These are phyloP conservation scores for Buceros bicornis DNA, from an alignment of 2,797 vertebrate species.

Conservation along the genomic window DNA sequence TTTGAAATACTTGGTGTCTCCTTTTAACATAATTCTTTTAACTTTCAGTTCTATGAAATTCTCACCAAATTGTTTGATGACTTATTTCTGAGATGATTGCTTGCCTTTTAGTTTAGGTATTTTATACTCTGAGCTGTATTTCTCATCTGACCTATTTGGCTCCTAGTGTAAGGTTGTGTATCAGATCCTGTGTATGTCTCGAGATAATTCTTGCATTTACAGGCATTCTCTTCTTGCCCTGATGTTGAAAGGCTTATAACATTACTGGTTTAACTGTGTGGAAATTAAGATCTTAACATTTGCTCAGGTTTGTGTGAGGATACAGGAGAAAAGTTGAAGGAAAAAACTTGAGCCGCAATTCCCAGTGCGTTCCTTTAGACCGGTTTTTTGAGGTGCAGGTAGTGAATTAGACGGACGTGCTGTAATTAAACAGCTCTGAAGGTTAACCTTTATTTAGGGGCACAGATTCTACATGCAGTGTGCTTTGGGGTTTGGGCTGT, in stretches of 20 bases:
- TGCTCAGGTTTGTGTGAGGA: background rate
- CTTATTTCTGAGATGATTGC: background rate
- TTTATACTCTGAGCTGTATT: background rate
- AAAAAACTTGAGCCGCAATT: background rate
- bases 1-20: constrained; percentile 76
- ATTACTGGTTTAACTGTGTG: background rate
- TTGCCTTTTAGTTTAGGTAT: background rate
- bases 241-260: background rate
- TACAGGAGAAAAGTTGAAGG: background rate
- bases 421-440: background rate
- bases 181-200: background rate
- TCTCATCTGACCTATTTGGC: background rate
- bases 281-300: background rate
- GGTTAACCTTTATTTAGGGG: background rate
- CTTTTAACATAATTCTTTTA: constrained; percentile 14
- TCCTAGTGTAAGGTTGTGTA: background rate
- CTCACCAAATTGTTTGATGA: background rate
- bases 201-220: background rate
- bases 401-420: background rate
- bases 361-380: background rate
- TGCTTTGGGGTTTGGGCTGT: background rate
- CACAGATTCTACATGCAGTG: background rate
- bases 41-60: background rate
- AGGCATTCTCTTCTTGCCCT: background rate
- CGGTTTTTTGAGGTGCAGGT: background rate